phyloP scores from a whole-genome alignment of 2,888 invertebrate genomes.

The Melanargia galathea region DNA sequence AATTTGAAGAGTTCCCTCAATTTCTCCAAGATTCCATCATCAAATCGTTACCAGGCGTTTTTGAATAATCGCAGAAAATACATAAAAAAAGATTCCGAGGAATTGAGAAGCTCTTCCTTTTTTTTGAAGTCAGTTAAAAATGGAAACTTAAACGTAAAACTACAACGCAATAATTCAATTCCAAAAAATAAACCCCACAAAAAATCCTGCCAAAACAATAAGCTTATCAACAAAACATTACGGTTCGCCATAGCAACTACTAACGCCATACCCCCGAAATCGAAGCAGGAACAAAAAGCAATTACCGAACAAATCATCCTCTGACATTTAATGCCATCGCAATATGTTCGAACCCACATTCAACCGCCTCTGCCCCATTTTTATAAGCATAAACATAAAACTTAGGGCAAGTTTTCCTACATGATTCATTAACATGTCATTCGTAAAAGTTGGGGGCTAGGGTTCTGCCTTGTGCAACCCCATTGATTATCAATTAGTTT shows the following conservation, averaged over 20 bases:
- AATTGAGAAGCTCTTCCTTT: too few relatives aligned
- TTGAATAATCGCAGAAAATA: too few relatives aligned
- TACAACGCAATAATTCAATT: conserved; percentile 44
- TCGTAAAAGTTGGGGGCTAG: conserved; percentile 58
- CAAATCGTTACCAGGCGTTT: too few relatives aligned
- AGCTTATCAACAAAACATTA: conserved; percentile 72
- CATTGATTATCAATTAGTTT: conserved; percentile 82
- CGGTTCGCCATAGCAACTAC: conserved; percentile 61
- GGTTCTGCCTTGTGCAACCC: conserved; percentile 57
- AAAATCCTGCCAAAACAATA: conserved; percentile 63
- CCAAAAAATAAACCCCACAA: conserved; percentile 48
- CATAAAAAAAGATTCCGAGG: too few relatives aligned
- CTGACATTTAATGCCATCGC: conserved; percentile 78
- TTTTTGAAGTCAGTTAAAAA: too few relatives aligned
- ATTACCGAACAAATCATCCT: conserved; percentile 81
- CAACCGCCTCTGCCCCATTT: conserved; percentile 55
- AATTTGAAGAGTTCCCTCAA: too few relatives aligned
- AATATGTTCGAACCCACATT: conserved; percentile 77
- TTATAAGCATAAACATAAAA: conserved; percentile 53
- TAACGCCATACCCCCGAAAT: conserved; percentile 49
- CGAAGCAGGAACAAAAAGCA: conserved; percentile 70
- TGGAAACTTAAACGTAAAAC: too few relatives aligned
- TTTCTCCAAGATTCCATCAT: too few relatives aligned
- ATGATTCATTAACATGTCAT: conserved; percentile 76
- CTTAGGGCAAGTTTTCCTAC: conserved; percentile 60